Base-by-base conservation (phyloP, 2,797 vertebrate species). In the Heterohyrax brucei region DNA sequence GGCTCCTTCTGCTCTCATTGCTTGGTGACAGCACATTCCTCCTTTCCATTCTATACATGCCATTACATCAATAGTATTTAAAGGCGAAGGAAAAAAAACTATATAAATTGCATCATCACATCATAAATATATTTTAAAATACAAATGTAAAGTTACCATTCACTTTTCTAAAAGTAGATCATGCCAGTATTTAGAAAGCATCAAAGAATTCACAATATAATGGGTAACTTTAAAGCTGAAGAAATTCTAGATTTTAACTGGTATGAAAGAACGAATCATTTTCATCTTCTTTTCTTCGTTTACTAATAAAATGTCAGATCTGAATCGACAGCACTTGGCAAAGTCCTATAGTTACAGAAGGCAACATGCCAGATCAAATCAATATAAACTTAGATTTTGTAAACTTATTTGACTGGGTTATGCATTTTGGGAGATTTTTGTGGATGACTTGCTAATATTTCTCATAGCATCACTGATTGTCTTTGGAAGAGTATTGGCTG, bases 121-220 rank as follows among this genome's bases (percentile, higher is more conserved):
- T 92, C 72, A 91, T 44, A 92, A 93, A 87, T 24, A 39, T 46
- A 77, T 68, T 93, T 96, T 91, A 56, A 95, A 96, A 95, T 44
- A 24, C 28, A 75, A 96, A 66, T 56, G 72, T 66, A 78, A 91
- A 92, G 77, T 53, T 76, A 82, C 3, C 50, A 73, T 68, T 95
- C 30, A 83, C 24, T 93, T 91, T 95, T 89, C 4, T 0, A 59
- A 81, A 95, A 85, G 7, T n/a, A 92, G 24, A 92, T 24, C 48
- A 68, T 72, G 93, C 39, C 4, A 64, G 7, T 48, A 87, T 87
- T 94, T 85, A 70, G 95, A 95, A 95, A 86, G 14, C 22, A 94
- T 75, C 46, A 91, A 90, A 80, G 22, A 93, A 90, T 80, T 89
- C 93, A 46, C n/a, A 93, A 16, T 70, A 59, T 22, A 93, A 13